phyloP scores from a whole-genome alignment of 2,113 vertebrate genomes.

The Lasiurus borealis region DNA sequence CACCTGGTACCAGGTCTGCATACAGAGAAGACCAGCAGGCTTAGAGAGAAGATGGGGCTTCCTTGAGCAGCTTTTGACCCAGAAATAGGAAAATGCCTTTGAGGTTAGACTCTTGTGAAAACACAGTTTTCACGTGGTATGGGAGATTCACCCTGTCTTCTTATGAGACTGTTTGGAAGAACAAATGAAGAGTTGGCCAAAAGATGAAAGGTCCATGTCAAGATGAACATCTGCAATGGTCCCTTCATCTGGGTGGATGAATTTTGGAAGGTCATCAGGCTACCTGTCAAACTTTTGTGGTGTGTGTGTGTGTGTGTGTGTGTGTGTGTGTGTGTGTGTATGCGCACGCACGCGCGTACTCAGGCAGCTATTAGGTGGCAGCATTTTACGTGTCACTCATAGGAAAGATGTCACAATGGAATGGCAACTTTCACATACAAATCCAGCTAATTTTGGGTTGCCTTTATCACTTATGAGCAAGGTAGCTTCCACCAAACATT shows the following conservation, averaged over 20 bases:
- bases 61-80: background rate
- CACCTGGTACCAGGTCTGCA: background rate
- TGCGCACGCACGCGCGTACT: background rate
- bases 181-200: background rate
- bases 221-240: background rate
- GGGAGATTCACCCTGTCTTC: background rate
- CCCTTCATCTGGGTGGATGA: background rate
- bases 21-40: background rate
- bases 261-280: background rate
- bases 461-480: background rate
- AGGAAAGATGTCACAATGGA: background rate
- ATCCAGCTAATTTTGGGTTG: conserved; percentile 41
- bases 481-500: background rate
- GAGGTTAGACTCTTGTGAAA: background rate
- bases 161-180: background rate
- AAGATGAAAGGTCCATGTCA: background rate
- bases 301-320: background rate
- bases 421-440: background rate
- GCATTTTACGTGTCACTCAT: background rate
- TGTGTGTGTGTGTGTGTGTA: background rate
- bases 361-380: background rate
- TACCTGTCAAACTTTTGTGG: background rate
- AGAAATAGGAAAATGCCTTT: background rate
- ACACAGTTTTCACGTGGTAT: background rate
- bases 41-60: background rate